Conservation (phyloP, 2,888 invertebrate genomes). For the Maniola hyperantus region DNA sequence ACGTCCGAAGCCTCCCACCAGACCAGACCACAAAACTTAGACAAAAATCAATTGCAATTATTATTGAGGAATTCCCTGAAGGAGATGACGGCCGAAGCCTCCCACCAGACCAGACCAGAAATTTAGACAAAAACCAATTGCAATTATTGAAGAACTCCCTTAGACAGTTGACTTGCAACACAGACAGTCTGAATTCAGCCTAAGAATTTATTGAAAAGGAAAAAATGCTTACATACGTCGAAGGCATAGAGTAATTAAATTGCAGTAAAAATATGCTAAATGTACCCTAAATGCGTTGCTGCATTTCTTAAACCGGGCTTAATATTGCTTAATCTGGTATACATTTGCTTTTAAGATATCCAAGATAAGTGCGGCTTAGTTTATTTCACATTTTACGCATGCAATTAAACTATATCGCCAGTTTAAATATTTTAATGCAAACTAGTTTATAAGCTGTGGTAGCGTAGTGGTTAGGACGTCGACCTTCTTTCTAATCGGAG, state of each 20-base stretch:
- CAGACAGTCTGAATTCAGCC: too few species aligned
- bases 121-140: too few species aligned
- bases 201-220: not conserved
- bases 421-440: constrained; percentile 12
- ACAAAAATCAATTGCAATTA: too few species aligned
- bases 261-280: constrained; percentile 33
- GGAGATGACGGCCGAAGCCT: too few species aligned
- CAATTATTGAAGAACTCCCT: too few species aligned
- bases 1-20: too few species aligned
- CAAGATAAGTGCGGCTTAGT: constrained; percentile 26
- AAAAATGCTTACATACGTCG: not conserved
- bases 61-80: too few species aligned
- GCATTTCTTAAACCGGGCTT: constrained; percentile 26
- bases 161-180: too few species aligned
- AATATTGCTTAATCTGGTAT: constrained; percentile 30
- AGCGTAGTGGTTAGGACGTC: too few species aligned
- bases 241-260: constrained; percentile 10
- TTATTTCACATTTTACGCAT: constrained; percentile 24
- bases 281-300: constrained; percentile 30
- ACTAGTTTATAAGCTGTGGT: not conserved
- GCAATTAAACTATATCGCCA: constrained; percentile 23
- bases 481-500: too few species aligned
- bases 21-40: too few species aligned
- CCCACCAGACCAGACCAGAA: too few species aligned
- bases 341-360: constrained; percentile 26